phyloP scores from a whole-genome alignment of 2,113 vertebrate genomes.

The Epinephelus lanceolatus region DNA sequence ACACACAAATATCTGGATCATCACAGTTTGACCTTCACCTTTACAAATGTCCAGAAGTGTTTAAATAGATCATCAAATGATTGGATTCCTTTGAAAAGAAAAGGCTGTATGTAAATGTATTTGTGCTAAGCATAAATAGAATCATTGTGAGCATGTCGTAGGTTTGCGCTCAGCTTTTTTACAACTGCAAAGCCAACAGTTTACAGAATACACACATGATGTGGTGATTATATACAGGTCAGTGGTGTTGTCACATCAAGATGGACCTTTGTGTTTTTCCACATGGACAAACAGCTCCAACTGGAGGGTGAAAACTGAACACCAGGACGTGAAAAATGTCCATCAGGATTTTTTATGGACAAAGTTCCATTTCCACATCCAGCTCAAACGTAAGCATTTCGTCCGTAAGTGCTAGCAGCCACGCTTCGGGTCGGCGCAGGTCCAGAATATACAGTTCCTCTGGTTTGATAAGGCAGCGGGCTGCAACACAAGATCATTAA shows the following conservation, averaged over 20 bases:
- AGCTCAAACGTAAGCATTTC: slow-evolving; percentile 84
- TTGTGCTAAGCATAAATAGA: slow-evolving; percentile 47
- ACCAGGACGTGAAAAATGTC: neutral
- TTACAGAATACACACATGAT: slow-evolving; percentile 19
- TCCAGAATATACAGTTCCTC: slow-evolving; percentile 82
- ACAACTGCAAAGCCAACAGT: slow-evolving; percentile 2
- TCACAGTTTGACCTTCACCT: slow-evolving; percentile 42
- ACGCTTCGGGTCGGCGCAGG: slow-evolving; percentile 71
- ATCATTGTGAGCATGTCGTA: neutral
- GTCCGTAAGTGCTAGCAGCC: slow-evolving; percentile 79
- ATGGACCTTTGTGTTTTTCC: neutral
- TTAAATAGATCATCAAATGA: slow-evolving; percentile 29
- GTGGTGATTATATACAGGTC: slow-evolving; percentile 24
- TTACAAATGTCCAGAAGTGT: slow-evolving; percentile 13
- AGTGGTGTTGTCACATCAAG: neutral
- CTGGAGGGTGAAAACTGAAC: slow-evolving; percentile 6
- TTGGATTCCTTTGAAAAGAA: slow-evolving; percentile 32
- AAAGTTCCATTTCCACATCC: neutral
- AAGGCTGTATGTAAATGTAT: neutral
- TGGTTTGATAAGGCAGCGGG: slow-evolving; percentile 75
- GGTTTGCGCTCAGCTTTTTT: slow-evolving; percentile 35
- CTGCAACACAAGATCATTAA: slow-evolving; percentile 56
- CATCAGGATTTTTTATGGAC: neutral
- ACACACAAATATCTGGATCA: slow-evolving; percentile 34
- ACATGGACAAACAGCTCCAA: neutral